Evolutionary conservation across 1,140 invertebrate species (phyloP).

Genomic region (Parasteatoda tepidariorum): DNA sequence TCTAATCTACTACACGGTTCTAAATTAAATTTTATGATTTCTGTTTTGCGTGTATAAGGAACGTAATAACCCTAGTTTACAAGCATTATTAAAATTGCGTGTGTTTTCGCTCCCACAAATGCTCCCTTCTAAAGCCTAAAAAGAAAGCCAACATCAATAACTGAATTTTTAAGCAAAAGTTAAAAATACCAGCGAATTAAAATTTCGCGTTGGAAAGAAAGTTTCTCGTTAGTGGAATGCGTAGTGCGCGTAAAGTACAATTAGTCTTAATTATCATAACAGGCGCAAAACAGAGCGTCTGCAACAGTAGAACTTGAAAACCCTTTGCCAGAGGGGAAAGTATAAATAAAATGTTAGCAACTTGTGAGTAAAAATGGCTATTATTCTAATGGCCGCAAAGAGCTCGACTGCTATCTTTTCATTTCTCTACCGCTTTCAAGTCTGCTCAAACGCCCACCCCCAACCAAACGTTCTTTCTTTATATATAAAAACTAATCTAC

Average conservation of each 20-base stretch:
- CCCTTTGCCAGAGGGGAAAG: conserved; percentile 4
- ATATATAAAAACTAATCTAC: conserved; percentile 45
- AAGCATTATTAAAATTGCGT: background rate
- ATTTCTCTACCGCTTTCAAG: background rate
- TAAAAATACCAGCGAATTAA: conserved; percentile 56
- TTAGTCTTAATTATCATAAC: conserved; percentile 60
- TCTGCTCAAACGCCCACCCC: background rate
- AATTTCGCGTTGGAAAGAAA: conserved; percentile 9
- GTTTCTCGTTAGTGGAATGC: background rate
- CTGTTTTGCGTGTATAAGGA: background rate
- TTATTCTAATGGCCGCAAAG: conserved; percentile 55
- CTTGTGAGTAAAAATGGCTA: conserved; percentile 53
- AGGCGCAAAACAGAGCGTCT: conserved; percentile 8
- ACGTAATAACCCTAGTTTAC: background rate
- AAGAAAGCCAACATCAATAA: background rate
- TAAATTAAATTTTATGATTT: background rate
- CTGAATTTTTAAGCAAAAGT: conserved; percentile 41
- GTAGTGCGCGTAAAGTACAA: conserved; percentile 20
- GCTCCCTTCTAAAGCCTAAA: background rate
- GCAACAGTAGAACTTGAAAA: background rate
- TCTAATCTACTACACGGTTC: background rate
- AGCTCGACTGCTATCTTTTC: conserved; percentile 23
- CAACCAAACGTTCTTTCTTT: background rate
- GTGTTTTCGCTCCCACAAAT: background rate
- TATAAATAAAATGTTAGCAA: conserved; percentile 48